Conservation (phyloP, 2,888 invertebrate genomes). For the Orthonevra nobilis region DNA sequence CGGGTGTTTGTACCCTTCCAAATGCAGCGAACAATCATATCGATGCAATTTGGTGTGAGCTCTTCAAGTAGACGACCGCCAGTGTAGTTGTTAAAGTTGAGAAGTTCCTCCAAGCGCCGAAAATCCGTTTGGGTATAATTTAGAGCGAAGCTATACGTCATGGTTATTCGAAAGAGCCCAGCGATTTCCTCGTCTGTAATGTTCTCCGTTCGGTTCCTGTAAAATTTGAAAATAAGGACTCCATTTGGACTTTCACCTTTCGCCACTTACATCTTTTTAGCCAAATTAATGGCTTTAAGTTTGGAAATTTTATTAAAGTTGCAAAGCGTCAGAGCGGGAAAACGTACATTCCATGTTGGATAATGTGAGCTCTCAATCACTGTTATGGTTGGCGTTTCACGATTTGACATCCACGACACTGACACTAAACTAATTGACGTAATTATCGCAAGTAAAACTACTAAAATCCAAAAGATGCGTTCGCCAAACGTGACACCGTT, state of each 20-base stretch:
- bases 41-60: conserved; percentile 82
- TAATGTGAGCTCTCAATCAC: conserved; percentile 82
- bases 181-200: conserved; percentile 75
- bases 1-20: conserved; percentile 83
- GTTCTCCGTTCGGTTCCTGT: conserved; percentile 76
- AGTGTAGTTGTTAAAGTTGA: conserved; percentile 75
- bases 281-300: conserved; percentile 76
- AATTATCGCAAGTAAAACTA: conserved; percentile 82
- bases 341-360: conserved; percentile 83
- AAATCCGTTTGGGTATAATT: conserved; percentile 73
- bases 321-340: conserved; percentile 83
- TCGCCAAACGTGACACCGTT: conserved; percentile 82
- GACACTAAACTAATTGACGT: conserved; percentile 82
- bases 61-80: conserved; percentile 71
- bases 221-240: conserved; percentile 1
- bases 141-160: conserved; percentile 73
- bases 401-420: conserved; percentile 83
- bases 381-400: conserved; percentile 83
- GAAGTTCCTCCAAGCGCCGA: conserved; percentile 72
- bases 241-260: neutral
- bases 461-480: conserved; percentile 82
- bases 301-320: conserved; percentile 82
- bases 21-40: conserved; percentile 82
- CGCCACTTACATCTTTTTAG: conserved; percentile 79
- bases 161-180: conserved; percentile 74